Evolutionary conservation across 2,797 vertebrate genomes (phyloP), one percentile per base, ranked within the genome.

Genomic region (Trachurus trachurus): DNA sequence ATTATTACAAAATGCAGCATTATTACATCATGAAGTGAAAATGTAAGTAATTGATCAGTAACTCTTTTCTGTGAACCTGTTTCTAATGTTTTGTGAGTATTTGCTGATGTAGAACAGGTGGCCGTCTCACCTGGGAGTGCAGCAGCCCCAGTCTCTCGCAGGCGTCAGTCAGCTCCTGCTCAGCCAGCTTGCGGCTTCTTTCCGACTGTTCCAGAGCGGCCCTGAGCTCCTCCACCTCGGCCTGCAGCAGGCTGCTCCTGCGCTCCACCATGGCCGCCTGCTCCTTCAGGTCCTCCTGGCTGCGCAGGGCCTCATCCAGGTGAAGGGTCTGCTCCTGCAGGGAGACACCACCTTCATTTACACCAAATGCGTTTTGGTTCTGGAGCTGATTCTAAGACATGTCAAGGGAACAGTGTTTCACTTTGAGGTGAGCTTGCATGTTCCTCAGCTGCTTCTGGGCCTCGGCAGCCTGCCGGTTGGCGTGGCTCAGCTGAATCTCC

Each of bases 401-500:
- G 11, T 22, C 1, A 0, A 40, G 0, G 10, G 9, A 56, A 26
- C 17, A 19, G 2, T 1, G 17, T 29, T 39, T 62, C 84, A 97
- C 96, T 94, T 97, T 97, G 62, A 97, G 92, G 78, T 96, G 96
- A 40, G 90, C 92, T 72, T 97, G 96, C 26, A 96, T 72, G 0
- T 84, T 92, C 81, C 92, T 96, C 63, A 97, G 92, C 71, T 97
- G 96, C 69, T 96, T 97, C 87, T 96, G 96, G 70, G 94, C 87
- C 72, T 97, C 96, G 9, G 92, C 93, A 4, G 89, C 90, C 78
- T 96, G 96, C 8, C 91, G 88, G 71, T 94, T 97, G 85, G 95
- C 90, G 9, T 95, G 96, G 78, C 93, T 94, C 71, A 97, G 92
- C 83, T 97, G 96, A 45, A 96, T 93, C 90, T 97, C 96, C 95